These are phyloP conservation scores for Crocallis elinguaria DNA, from an alignment of 2,888 invertebrate genomes.

Conservation along the genomic window DNA sequence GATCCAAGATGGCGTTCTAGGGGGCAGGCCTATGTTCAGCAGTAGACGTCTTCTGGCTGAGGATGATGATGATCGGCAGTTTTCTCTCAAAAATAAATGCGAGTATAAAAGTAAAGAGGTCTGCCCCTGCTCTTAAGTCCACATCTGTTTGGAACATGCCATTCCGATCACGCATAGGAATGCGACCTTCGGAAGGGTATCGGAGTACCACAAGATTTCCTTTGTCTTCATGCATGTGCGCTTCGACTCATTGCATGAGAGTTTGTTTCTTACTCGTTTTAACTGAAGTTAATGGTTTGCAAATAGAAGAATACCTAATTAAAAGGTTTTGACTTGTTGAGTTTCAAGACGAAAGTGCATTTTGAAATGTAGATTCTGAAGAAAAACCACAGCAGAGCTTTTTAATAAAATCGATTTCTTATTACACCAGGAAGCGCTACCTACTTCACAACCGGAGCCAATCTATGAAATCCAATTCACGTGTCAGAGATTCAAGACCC, in stretches of 20 bases:
- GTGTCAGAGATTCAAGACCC: too few species aligned
- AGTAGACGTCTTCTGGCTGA: too few species aligned
- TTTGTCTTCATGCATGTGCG: constrained; percentile 51
- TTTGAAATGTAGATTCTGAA: too few species aligned
- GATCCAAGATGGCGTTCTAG: too few species aligned
- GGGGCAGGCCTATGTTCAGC: too few species aligned
- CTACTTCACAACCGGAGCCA: too few species aligned
- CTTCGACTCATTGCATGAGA: constrained; percentile 24
- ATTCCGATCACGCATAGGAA: constrained; percentile 49
- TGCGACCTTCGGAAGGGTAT: constrained; percentile 59
- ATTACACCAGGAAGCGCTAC: too few species aligned
- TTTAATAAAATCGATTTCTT: too few species aligned
- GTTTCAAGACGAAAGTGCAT: background rate
- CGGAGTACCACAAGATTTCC: constrained; percentile 36
- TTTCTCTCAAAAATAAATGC: too few species aligned
- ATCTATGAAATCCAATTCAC: too few species aligned
- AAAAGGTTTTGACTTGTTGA: background rate
- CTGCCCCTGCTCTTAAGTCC: constrained; percentile 2
- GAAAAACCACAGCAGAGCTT: too few species aligned
- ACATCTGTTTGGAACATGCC: constrained; percentile 23
- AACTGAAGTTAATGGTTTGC: constrained; percentile 9
- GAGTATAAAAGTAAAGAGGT: background rate
- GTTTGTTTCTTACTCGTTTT: constrained; percentile 26
- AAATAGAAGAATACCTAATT: constrained; percentile 1
- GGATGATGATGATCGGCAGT: too few species aligned